Base-by-base conservation (phyloP, 2,888 invertebrate species). In the Eupsilia transversa region DNA sequence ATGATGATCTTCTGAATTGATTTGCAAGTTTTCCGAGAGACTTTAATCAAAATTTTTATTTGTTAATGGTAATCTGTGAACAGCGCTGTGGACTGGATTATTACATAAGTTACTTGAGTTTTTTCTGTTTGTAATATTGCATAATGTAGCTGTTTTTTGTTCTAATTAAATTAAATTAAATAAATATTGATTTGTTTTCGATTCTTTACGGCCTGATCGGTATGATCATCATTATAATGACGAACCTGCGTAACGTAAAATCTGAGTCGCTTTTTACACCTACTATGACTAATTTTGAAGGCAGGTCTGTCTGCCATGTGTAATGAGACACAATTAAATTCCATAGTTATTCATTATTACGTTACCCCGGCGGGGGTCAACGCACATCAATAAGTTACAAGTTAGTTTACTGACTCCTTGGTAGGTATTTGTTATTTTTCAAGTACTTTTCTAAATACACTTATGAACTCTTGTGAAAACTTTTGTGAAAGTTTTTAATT, bases 1-100 rank as follows among this genome's bases (percentile, higher is more conserved):
- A 3, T 30, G 14, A 23, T 49, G 12, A 59, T 72, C 57, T 35
- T 38, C 12, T 41, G 57, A 57, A 79, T 80, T 12, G 2, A 68
- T 65, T 71, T 67, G 10, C 57, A 61, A 33, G 10, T 52, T 41
- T 1, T n/a, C 4, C 27, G 4, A n/a, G 52, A n/a, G n/a, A 52
- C n/a, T n/a, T 49, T 52, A 12, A n/a, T n/a, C n/a, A n/a, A n/a
- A 52, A 52, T 12, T n/a, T 52, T 12, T 54, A 54, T 52, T 52
- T 49, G 4, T 49, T 7, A 23, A 23, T 3, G n/a, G 52, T 52
- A 52, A 52, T 27, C 12, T 27, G n/a, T 12, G 54, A 54, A 27
- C 14, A 27, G 6, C 54, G 14, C 54, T 54, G 54, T 54, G 54
- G 27, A 2, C 27, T n/a, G 14, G 27, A 27, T 27, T n/a, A 27